Evolutionary conservation across 2,113 vertebrate genomes (phyloP).

Genomic region (Fukomys damarensis): DNA sequence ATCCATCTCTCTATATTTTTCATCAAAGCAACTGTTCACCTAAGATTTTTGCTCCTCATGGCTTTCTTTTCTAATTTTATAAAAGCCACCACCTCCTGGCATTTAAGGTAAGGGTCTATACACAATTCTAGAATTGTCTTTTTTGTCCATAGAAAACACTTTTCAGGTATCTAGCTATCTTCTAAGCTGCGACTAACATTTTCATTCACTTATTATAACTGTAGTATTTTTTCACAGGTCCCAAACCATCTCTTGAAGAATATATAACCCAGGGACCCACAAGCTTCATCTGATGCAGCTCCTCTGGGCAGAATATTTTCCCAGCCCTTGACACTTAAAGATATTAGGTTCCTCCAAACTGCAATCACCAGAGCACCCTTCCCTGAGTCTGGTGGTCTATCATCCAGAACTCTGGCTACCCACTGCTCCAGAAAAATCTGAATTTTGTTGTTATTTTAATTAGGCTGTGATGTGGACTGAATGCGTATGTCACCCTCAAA

Average conservation of each 20-base stretch:
- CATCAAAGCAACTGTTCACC: not conserved
- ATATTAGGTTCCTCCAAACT: not conserved
- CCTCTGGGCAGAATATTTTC: not conserved
- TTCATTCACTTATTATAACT: not conserved
- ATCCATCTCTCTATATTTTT: not conserved
- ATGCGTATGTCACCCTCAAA: not conserved
- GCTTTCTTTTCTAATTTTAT: not conserved
- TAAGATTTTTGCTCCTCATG: not conserved
- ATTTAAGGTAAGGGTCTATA: not conserved
- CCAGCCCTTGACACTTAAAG: not conserved
- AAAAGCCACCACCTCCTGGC: not conserved
- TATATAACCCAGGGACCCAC: not conserved
- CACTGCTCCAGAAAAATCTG: not conserved
- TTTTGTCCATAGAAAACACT: not conserved
- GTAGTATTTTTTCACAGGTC: not conserved
- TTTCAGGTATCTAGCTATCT: not conserved
- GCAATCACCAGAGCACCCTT: not conserved
- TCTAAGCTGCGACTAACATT: not conserved
- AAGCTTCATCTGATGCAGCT: not conserved
- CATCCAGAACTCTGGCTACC: not conserved
- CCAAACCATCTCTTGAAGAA: constrained; percentile 33
- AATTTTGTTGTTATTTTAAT: not conserved
- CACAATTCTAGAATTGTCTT: not conserved
- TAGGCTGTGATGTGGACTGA: too few species aligned
- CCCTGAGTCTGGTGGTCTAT: not conserved